A percentile compares a stretch with the other conserved stretches of the same genome.
Evolutionary conservation across 2,113 vertebrate species (phyloP).

Genomic region (Sceloporus undulatus): DNA sequence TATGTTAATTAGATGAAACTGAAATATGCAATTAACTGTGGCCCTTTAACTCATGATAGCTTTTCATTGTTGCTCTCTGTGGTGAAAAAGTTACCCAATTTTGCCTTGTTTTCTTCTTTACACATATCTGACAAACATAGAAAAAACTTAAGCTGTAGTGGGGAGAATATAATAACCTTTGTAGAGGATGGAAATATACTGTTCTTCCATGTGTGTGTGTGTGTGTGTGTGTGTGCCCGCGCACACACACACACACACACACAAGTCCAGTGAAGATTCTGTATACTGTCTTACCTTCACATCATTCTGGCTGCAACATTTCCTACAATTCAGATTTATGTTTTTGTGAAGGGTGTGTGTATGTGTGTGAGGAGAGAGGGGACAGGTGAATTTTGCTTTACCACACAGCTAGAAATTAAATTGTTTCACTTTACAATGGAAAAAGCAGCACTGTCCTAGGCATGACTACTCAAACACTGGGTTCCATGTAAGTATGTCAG

Average conservation of each 20-base stretch:
- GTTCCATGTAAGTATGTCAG: not conserved
- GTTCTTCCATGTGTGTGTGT: too few species aligned
- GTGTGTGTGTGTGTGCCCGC: too few species aligned
- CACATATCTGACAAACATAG: not conserved
- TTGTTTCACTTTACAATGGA: not conserved
- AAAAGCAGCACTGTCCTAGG: not conserved
- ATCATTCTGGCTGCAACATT: not conserved
- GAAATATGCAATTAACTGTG: slow-evolving; percentile 41
- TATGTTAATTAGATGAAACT: slow-evolving; percentile 45
- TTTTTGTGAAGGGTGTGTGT: not conserved
- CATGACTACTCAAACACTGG: not conserved
- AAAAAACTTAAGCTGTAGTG: not conserved
- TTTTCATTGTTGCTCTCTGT: slow-evolving; percentile 25
- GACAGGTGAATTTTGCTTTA: not conserved
- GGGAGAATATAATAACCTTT: too few species aligned
- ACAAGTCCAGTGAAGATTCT: too few species aligned
- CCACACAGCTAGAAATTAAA: not conserved
- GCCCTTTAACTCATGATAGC: slow-evolving; percentile 33
- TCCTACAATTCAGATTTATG: not conserved
- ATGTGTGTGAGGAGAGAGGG: not conserved
- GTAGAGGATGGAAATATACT: too few species aligned
- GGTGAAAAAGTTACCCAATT: slow-evolving; percentile 10
- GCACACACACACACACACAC: too few species aligned
- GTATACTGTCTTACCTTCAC: too few species aligned
- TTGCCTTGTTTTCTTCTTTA: not conserved